Percentiles rank a stretch among this genome's conserved stretches.
These are phyloP conservation scores for Sacculina carcini DNA, from an alignment of 2,888 invertebrate species.

Conservation along the genomic window DNA sequence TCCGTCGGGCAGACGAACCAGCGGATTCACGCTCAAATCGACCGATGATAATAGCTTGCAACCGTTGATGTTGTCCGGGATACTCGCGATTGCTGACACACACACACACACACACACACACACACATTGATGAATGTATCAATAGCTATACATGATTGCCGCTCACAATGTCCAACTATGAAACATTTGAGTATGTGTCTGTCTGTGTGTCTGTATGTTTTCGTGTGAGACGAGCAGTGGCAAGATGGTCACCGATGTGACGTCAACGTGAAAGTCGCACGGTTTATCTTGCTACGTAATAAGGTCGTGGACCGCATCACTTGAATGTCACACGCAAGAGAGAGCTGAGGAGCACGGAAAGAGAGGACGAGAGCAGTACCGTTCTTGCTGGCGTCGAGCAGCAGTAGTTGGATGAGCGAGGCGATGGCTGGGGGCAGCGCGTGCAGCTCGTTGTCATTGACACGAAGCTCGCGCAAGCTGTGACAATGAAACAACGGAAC, in stretches of 20 bases:
- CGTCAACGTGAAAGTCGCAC: too few species aligned
- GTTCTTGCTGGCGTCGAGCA: conserved; percentile 60
- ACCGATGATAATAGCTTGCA: conserved; percentile 54
- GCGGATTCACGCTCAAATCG: conserved; percentile 68
- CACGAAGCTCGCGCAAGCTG: conserved; percentile 49
- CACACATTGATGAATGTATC: too few species aligned
- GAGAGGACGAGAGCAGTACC: conserved; percentile 27
- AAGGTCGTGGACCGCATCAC: too few species aligned
- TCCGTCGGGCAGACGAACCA: conserved; percentile 75
- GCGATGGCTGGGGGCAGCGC: conserved; percentile 63
- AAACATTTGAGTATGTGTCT: too few species aligned
- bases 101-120: background rate
- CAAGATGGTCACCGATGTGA: too few species aligned
- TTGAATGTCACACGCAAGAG: too few species aligned
- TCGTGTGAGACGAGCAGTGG: too few species aligned
- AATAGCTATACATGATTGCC: too few species aligned
- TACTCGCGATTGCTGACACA: conserved; percentile 36
- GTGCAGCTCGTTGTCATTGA: conserved; percentile 73
- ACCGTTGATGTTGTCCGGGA: conserved; percentile 66
- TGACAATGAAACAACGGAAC: conserved; percentile 78
- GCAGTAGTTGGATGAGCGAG: conserved; percentile 51
- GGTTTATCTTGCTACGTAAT: too few species aligned
- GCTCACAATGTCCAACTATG: too few species aligned
- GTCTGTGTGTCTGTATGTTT: too few species aligned
- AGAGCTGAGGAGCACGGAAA: background rate